Base-by-base conservation (phyloP, 2,888 invertebrate genomes). In the Notodonta dromedarius region DNA sequence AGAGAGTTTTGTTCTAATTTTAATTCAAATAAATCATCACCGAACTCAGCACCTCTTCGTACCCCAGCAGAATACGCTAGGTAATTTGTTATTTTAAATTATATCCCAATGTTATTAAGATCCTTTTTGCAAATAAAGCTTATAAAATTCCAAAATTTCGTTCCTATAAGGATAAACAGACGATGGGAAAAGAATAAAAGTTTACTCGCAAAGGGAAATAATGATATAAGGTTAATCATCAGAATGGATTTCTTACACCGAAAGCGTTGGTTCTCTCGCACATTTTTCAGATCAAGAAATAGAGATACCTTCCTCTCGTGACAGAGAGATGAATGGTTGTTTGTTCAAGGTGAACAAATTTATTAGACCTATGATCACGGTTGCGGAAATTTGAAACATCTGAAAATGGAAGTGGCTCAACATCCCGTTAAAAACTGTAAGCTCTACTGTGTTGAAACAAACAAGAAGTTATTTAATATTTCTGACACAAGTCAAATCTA, bases 241-340 rank as follows among this genome's bases (percentile, higher is more conserved):
- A 72, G 79, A 84, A 85, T 82, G 75, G 79, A 81, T 84, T 82
- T 68, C 77, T 78, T 80, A 79, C 79, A 83, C 81, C 80, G 84
- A 83, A 83, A 85, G 76, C 83, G 76, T 77, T 71, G 77, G 82
- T 84, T 78, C n/a, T 5, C n/a, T 11, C 73, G 69, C 73, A 62
- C 73, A 84, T 86, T 86, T 83, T 72, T 84, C 81, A 77, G 78
- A 61, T 73, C 69, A 61, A 70, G 74, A 69, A 79, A 84, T 84
- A 80, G 77, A 82, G 79, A 80, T 80, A 84, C 77, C 73, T 61
- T 73, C 74, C 74, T 62, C 63, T 66, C 61, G 66, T 74, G 82
- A 83, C 84, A 81, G 73, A 63, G 63, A 80, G 82, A 89, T 80
- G 73, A 84, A 90, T 89, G 73, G 79, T 67, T 84, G 74, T 83